Evolutionary conservation across 2,888 invertebrate genomes (phyloP).

Genomic region (Spodoptera littoralis): DNA sequence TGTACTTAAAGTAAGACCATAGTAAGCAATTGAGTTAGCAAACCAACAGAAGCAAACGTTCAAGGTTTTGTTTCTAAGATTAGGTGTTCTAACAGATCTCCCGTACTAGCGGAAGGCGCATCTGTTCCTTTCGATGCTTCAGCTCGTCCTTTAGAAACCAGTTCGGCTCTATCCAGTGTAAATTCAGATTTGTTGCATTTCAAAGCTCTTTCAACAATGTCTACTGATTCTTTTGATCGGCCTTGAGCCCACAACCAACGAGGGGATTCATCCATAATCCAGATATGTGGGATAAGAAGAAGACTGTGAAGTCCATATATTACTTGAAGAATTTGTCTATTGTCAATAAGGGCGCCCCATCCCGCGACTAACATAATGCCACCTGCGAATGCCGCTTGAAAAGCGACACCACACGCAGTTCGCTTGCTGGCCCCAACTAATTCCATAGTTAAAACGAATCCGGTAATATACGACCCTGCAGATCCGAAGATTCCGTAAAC

Average conservation of each 20-base stretch:
- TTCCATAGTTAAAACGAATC: slow-evolving; percentile 94
- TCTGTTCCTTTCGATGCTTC: slow-evolving; percentile 76
- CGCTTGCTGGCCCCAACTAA: slow-evolving; percentile 94
- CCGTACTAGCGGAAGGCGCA: slow-evolving; percentile 87
- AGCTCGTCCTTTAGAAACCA: slow-evolving; percentile 90
- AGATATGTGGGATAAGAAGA: slow-evolving; percentile 93
- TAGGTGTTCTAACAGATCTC: slow-evolving; percentile 94
- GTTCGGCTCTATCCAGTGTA: slow-evolving; percentile 90
- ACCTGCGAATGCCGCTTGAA: slow-evolving; percentile 93
- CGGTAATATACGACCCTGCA: slow-evolving; percentile 92
- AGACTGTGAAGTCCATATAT: slow-evolving; percentile 93
- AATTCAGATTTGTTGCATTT: slow-evolving; percentile 91
- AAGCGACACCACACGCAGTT: slow-evolving; percentile 94
- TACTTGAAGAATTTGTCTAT: slow-evolving; percentile 93
- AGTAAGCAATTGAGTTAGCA: slow-evolving; percentile 96
- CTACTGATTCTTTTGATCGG: slow-evolving; percentile 91
- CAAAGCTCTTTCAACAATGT: slow-evolving; percentile 93
- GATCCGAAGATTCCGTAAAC: slow-evolving; percentile 95
- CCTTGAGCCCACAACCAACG: slow-evolving; percentile 97
- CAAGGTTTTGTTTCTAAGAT: slow-evolving; percentile 93
- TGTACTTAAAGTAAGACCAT: slow-evolving; percentile 94
- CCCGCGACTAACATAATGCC: slow-evolving; percentile 95
- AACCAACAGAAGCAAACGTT: slow-evolving; percentile 96
- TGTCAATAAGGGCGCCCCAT: slow-evolving; percentile 93
- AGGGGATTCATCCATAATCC: slow-evolving; percentile 96